phyloP scores from a whole-genome alignment of 2,797 vertebrate genomes.

The Tokudaia tokunoshimensis region DNA sequence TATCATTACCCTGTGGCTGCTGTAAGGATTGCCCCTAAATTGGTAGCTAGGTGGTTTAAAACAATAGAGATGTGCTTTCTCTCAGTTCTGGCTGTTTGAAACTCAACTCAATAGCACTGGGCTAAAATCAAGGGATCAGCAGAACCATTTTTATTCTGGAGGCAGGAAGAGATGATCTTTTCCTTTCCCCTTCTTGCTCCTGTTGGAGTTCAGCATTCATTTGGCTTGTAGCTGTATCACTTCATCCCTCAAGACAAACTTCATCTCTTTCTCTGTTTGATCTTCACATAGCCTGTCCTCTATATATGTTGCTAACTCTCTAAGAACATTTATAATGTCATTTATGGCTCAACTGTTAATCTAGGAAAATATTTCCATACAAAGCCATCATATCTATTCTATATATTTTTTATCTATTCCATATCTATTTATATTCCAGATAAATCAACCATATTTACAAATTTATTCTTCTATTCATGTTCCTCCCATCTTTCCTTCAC shows the following conservation, averaged over 20 bases:
- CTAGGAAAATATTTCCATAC: not conserved
- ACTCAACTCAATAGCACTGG: not conserved
- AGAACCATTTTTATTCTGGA: not conserved
- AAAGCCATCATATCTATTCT: not conserved
- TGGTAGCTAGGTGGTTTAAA: not conserved
- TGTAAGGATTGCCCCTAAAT: not conserved
- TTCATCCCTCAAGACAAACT: not conserved
- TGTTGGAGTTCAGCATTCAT: not conserved
- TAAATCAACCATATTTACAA: not conserved
- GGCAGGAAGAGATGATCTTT: not conserved
- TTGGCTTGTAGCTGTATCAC: not conserved
- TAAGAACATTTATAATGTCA: not conserved
- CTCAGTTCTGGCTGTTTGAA: not conserved
- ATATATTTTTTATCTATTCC: not conserved
- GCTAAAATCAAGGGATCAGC: not conserved
- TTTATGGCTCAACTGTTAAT: not conserved
- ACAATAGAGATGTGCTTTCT: not conserved
- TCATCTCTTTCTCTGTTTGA: not conserved
- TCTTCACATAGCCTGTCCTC: not conserved
- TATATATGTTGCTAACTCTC: not conserved
- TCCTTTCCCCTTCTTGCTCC: not conserved
- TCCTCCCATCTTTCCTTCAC: not conserved
- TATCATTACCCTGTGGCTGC: not conserved
- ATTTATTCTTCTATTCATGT: no score
- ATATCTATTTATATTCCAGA: not conserved